phyloP scores from a whole-genome alignment of 2,797 vertebrate species.

The Microcaecilia unicolor region DNA sequence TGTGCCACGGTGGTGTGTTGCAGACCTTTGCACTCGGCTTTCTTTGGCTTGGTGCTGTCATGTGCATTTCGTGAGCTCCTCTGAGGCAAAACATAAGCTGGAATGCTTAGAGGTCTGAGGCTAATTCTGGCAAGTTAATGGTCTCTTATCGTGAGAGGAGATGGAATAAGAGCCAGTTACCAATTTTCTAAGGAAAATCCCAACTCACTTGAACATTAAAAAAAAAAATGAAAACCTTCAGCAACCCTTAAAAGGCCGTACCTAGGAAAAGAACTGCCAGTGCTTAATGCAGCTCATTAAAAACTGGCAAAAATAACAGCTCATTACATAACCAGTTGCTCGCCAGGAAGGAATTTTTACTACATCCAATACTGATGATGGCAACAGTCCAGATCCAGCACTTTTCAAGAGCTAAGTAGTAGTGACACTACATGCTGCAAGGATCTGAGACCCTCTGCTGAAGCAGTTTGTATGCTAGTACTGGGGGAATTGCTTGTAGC shows the following conservation, averaged over 20 bases:
- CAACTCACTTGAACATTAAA: background rate
- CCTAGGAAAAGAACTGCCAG: background rate
- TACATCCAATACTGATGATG: background rate
- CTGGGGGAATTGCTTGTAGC: too few species aligned
- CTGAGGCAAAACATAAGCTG: background rate
- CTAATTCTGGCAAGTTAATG: too few species aligned
- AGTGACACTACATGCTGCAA: background rate
- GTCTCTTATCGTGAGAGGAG: too few species aligned
- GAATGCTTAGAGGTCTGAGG: too few species aligned
- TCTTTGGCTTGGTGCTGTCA: background rate
- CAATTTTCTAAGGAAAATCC: background rate
- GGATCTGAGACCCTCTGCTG: background rate
- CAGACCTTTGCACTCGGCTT: background rate
- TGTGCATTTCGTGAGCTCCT: background rate
- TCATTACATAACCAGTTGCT: background rate
- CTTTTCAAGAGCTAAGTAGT: fast-evolving
- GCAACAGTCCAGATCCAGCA: background rate
- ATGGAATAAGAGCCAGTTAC: background rate
- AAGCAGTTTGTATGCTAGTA: too few species aligned
- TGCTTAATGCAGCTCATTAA: background rate
- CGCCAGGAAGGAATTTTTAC: background rate
- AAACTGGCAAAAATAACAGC: background rate
- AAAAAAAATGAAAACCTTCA: too few species aligned
- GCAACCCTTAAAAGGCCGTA: background rate
- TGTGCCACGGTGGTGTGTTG: background rate